Conservation (phyloP, 2,888 invertebrate genomes). For the Hedya salicella region DNA sequence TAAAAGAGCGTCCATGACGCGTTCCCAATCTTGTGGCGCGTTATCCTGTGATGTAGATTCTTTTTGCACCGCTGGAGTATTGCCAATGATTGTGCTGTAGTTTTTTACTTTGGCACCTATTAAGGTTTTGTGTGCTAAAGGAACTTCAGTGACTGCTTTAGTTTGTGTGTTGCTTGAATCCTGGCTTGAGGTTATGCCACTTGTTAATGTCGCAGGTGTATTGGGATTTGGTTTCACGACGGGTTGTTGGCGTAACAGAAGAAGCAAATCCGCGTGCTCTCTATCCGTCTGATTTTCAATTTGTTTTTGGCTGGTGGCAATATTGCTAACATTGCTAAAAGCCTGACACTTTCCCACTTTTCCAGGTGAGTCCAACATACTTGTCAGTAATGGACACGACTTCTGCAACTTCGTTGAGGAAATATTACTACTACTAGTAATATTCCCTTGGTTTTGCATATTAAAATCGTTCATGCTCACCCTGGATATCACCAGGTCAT, state of each 20-base stretch:
- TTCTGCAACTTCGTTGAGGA: not conserved
- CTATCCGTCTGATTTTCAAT: constrained; percentile 14
- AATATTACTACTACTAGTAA: not conserved
- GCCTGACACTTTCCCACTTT: not conserved
- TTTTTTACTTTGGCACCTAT: constrained; percentile 17
- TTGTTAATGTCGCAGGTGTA: not conserved
- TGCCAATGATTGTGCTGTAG: not conserved
- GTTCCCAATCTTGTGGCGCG: constrained; percentile 65
- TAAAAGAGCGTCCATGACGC: constrained; percentile 69
- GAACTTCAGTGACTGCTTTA: constrained; percentile 21
- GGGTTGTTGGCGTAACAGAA: constrained; percentile 30
- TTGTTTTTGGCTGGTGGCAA: not conserved
- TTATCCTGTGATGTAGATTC: constrained; percentile 37
- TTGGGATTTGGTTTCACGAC: constrained; percentile 12
- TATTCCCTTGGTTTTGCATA: not conserved
- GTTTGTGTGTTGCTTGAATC: not conserved
- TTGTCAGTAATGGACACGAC: constrained; percentile 21
- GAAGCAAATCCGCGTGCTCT: constrained; percentile 35
- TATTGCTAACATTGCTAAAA: not conserved
- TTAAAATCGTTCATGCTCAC: not conserved
- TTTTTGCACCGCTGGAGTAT: not conserved
- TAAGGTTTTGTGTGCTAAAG: constrained; percentile 7
- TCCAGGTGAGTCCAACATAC: constrained; percentile 27
- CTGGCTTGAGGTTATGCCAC: constrained; percentile 1
- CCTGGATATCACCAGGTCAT: constrained; percentile 33